A percentile compares a stretch with the other conserved stretches of the same genome.
Evolutionary conservation across 2,888 invertebrate species (phyloP).

Genomic region (Lingula anatina): DNA sequence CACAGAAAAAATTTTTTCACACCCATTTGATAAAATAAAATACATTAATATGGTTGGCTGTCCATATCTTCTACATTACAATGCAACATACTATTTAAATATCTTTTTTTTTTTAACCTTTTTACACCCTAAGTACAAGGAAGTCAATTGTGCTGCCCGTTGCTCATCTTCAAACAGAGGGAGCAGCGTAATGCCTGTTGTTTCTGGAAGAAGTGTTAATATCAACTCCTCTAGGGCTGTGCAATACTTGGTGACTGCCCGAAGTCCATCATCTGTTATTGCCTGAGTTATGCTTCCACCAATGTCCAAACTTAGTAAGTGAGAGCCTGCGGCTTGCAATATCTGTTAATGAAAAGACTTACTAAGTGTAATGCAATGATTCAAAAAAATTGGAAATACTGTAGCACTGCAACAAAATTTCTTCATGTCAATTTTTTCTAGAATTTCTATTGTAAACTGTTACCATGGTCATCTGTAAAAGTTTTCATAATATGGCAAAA

Average conservation of each 20-base stretch:
- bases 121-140: conserved; percentile 26
- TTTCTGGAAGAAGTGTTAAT: conserved; percentile 25
- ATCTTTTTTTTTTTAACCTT: too few relatives aligned
- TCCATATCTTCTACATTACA: too few relatives aligned
- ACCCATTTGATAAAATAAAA: too few relatives aligned
- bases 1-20: too few relatives aligned
- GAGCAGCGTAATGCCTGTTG: conserved; percentile 24
- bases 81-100: too few relatives aligned
- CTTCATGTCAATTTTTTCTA: too few relatives aligned
- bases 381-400: too few relatives aligned
- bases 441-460: not conserved
- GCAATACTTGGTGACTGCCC: conserved; percentile 28
- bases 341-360: conserved; percentile 21
- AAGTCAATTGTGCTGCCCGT: conserved; percentile 21
- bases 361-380: too few relatives aligned
- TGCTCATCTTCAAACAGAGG: conserved; percentile 26
- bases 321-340: conserved; percentile 25
- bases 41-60: too few relatives aligned
- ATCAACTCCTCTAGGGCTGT: conserved; percentile 23
- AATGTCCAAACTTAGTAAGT: conserved; percentile 28
- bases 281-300: conserved; percentile 26
- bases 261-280: conserved; percentile 35
- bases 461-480: not conserved
- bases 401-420: too few relatives aligned
- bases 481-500: not conserved